These are phyloP conservation scores for Malacoctenus gilli DNA, from an alignment of 2,797 vertebrate genomes.

Conservation along the genomic window DNA sequence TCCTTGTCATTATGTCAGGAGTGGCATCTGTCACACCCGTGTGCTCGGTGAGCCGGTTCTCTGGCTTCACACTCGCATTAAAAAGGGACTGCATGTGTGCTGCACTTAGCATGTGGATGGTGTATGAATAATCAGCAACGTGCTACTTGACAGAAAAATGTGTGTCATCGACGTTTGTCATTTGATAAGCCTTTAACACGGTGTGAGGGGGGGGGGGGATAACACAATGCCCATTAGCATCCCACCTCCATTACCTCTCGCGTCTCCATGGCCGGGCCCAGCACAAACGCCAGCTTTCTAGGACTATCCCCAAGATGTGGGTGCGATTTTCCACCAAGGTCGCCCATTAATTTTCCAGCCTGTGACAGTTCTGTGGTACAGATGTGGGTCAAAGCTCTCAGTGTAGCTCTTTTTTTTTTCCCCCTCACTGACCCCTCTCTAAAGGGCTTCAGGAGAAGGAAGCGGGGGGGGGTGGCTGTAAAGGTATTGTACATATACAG, in stretches of 20 bases:
- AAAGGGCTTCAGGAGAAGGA: constrained; percentile 49
- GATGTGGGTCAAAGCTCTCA: constrained; percentile 74
- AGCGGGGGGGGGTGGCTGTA: not conserved
- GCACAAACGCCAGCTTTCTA: constrained; percentile 65
- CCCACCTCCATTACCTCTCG: constrained; percentile 3
- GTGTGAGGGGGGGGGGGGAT: not conserved
- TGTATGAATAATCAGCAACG: constrained; percentile 24
- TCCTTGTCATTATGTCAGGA: not conserved
- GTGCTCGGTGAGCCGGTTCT: not conserved
- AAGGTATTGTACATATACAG: constrained; percentile 44
- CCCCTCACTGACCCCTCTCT: constrained; percentile 61
- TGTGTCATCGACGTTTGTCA: constrained; percentile 1
- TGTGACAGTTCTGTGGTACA: constrained; percentile 77
- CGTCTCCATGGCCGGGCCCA: constrained; percentile 24
- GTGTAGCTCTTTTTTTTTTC: constrained; percentile 41
- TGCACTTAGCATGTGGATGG: constrained; percentile 19
- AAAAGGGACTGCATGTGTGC: constrained; percentile 1
- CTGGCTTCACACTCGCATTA: not conserved
- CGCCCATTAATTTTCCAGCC: constrained; percentile 67
- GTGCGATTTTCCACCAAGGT: constrained; percentile 69
- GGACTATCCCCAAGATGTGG: constrained; percentile 71
- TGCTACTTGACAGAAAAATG: constrained; percentile 8
- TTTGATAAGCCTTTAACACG: constrained; percentile 6
- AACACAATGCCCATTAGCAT: constrained; percentile 4
- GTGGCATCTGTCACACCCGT: constrained; percentile 1